phyloP scores from a whole-genome alignment of 2,113 vertebrate species.

The Bos javanicus region DNA sequence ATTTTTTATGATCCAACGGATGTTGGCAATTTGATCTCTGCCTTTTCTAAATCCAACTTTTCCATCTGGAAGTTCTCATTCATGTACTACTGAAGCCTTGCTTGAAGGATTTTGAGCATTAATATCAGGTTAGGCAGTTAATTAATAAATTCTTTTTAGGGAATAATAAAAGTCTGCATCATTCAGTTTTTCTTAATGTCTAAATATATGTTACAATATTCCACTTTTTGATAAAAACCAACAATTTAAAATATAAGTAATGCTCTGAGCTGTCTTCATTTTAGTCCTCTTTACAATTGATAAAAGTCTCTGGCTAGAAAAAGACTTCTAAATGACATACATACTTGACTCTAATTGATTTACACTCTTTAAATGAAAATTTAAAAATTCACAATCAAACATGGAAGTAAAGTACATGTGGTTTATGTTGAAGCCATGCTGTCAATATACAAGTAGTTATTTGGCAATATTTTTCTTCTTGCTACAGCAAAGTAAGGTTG shows the following conservation, averaged over 20 bases:
- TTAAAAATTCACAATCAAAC: background rate
- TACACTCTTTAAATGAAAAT: background rate
- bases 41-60: background rate
- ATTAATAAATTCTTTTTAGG: background rate
- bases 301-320: background rate
- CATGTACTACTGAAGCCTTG: background rate
- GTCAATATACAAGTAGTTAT: background rate
- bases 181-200: background rate
- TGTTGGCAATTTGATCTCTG: background rate
- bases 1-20: background rate
- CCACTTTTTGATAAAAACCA: background rate
- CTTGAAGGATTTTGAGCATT: background rate
- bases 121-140: background rate
- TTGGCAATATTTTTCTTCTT: background rate
- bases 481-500: background rate
- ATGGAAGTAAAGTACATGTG: background rate
- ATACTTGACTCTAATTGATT: background rate
- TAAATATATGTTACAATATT: background rate
- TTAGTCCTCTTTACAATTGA: background rate
- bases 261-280: background rate
- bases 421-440: background rate
- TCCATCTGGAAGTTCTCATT: background rate
- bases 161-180: background rate
- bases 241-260: background rate
- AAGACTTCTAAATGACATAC: background rate